Percentiles rank a stretch among this genome's conserved stretches.
Conservation (phyloP, 2,888 invertebrate genomes). For the Leptopterna dolabrata region DNA sequence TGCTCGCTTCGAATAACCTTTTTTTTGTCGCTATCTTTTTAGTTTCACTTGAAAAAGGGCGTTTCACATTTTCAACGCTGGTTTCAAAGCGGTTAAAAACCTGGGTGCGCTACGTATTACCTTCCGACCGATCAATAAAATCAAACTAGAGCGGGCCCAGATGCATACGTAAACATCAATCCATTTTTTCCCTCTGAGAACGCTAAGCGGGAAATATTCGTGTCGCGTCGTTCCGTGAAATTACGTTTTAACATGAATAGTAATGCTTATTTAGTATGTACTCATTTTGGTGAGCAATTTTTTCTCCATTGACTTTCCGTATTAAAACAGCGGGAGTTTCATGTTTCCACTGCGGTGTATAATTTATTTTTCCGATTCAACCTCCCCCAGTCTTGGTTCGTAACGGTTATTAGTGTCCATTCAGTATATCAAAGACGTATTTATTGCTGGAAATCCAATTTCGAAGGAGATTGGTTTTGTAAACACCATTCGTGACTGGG, state of each 20-base stretch:
- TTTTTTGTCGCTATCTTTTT: background rate
- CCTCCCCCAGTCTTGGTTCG: background rate
- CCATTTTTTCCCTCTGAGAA: background rate
- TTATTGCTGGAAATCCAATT: background rate
- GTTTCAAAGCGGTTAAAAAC: background rate
- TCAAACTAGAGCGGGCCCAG: constrained; percentile 1
- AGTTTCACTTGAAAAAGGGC: background rate
- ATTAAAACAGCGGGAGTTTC: background rate
- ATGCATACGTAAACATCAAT: background rate
- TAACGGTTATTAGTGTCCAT: background rate
- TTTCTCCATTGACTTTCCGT: background rate
- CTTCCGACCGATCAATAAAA: background rate
- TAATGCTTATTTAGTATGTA: background rate
- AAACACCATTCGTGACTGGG: background rate
- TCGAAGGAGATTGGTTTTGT: background rate
- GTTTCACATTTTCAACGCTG: background rate
- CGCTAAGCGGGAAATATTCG: background rate
- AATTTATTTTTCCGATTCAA: background rate
- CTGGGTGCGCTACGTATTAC: background rate
- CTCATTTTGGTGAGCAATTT: background rate
- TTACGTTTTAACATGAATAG: background rate
- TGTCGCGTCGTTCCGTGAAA: background rate
- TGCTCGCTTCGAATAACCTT: background rate
- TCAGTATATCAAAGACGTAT: background rate
- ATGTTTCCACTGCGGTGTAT: background rate